Percentiles rank a stretch among this genome's conserved stretches.
phyloP scores from a whole-genome alignment of 1,140 invertebrate genomes.

The Caenorhabditis inopinata region DNA sequence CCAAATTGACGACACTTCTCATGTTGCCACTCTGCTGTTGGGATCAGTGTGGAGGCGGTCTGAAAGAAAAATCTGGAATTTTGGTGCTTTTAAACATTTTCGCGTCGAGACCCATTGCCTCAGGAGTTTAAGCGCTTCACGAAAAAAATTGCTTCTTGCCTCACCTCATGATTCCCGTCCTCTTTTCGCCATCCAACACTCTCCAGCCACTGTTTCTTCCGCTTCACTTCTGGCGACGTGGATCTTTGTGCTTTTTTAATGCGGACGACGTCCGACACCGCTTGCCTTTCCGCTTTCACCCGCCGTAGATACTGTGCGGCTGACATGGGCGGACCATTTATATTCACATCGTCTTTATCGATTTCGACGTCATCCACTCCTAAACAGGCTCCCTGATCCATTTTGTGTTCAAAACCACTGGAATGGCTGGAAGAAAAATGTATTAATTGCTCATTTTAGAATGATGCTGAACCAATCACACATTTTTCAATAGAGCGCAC shows the following conservation, averaged over 20 bases:
- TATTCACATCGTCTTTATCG: neutral
- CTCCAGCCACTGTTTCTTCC: constrained; percentile 1
- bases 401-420: neutral
- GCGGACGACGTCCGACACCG: neutral
- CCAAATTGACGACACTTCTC: neutral
- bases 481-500: no score
- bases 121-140: no score
- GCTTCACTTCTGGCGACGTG: neutral
- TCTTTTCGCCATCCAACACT: constrained; percentile 1
- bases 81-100: neutral
- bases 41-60: neutral
- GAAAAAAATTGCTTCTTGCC: no score
- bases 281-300: neutral
- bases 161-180: neutral
- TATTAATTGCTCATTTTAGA: no score
- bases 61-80: neutral
- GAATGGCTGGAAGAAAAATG: neutral
- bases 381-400: constrained; percentile 12
- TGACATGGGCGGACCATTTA: neutral
- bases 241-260: neutral
- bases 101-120: neutral
- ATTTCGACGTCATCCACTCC: neutral
- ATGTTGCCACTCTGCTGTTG: neutral
- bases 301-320: neutral
- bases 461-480: no score